These are phyloP conservation scores for Rhineura floridana DNA, from an alignment of 2,113 vertebrate genomes.

Conservation along the genomic window DNA sequence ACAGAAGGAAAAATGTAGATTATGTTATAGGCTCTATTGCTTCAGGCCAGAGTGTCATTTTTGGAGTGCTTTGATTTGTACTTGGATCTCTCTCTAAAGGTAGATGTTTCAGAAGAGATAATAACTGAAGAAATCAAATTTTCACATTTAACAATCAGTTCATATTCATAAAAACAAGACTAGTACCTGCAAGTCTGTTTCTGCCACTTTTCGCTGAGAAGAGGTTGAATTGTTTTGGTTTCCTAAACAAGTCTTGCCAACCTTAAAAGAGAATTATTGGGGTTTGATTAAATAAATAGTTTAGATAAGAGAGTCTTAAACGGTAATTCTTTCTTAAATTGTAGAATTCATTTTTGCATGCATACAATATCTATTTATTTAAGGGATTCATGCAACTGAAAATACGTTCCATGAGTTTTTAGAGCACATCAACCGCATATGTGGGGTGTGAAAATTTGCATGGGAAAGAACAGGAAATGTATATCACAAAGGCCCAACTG, in stretches of 20 bases:
- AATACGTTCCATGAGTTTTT: neutral
- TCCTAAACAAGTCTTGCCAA: conserved; percentile 63
- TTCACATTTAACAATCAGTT: neutral
- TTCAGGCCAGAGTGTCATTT: no score
- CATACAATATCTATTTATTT: neutral
- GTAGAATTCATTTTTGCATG: no score
- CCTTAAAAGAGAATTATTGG: conserved; percentile 56
- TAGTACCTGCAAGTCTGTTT: conserved; percentile 73
- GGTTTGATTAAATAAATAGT: no score
- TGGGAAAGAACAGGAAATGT: neutral
- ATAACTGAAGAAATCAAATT: neutral
- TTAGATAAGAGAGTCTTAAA: no score
- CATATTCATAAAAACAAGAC: neutral
- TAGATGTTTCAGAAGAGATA: fast-evolving
- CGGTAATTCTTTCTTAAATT: no score
- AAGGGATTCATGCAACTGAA: neutral
- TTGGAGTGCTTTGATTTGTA: neutral
- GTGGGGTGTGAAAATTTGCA: neutral
- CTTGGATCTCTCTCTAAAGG: neutral
- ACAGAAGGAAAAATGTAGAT: no score
- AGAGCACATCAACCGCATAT: neutral
- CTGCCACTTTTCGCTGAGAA: conserved; percentile 35
- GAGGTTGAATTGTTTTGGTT: conserved; percentile 55
- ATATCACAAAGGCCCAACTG: neutral
- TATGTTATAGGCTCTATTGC: no score